These are phyloP conservation scores for Brotogeris chrysoptera DNA, from an alignment of 2,797 vertebrate genomes.

Conservation along the genomic window DNA sequence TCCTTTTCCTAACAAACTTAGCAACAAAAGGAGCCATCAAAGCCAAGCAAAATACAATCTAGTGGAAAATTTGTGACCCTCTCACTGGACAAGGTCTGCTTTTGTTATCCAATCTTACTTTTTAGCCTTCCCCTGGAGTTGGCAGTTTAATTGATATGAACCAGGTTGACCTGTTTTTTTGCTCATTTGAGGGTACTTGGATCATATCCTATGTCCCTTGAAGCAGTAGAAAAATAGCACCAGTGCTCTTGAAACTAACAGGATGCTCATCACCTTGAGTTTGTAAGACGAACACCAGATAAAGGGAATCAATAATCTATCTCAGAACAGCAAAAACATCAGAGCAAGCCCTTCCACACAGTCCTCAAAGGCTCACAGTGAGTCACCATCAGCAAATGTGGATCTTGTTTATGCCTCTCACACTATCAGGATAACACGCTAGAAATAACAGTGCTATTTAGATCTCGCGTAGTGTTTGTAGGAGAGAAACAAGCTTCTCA, in stretches of 20 bases:
- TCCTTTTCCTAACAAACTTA: background rate
- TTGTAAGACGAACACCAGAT: slow-evolving; percentile 67
- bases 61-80: background rate
- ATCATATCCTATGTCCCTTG: slow-evolving; percentile 52
- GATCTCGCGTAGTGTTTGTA: background rate
- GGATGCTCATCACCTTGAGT: slow-evolving; percentile 67
- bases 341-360: slow-evolving; percentile 57
- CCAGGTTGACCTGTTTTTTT: slow-evolving; percentile 16
- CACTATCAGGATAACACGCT: slow-evolving; percentile 19
- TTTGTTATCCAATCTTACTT: slow-evolving; percentile 23
- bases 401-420: slow-evolving; percentile 55
- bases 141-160: slow-evolving; percentile 55
- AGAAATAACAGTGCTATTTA: slow-evolving; percentile 53
- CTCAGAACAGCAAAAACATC: slow-evolving; percentile 63
- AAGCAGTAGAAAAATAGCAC: slow-evolving; percentile 61
- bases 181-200: slow-evolving; percentile 40
- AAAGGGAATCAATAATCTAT: slow-evolving; percentile 70
- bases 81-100: slow-evolving; percentile 12
- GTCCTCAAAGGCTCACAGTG: slow-evolving; percentile 54
- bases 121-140: slow-evolving; percentile 7
- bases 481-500: background rate
- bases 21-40: background rate
- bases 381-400: slow-evolving; percentile 49
- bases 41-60: background rate
- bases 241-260: slow-evolving; percentile 63